Base-by-base conservation (phyloP, 2,888 invertebrate genomes). In the Mesorhabditis sp. region DNA sequence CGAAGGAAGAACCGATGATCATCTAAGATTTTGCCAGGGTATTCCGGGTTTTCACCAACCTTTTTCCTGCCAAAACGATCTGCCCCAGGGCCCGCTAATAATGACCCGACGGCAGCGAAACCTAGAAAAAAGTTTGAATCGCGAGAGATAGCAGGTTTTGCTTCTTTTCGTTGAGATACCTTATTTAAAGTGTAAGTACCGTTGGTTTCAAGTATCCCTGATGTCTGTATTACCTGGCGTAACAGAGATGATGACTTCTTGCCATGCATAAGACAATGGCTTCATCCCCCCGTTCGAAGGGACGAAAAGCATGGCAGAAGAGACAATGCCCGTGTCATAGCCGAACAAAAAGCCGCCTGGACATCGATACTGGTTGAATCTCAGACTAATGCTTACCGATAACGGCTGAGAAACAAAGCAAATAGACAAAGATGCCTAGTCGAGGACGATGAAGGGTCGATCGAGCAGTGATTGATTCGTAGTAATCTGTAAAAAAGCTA, bases 291-390 rank as follows among this genome's bases (percentile, higher is more conserved):
- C 62, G 58, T 74, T 73, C 45, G 75, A 72, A 4, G 79, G 80
- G 4, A 79, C 77, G 66, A 78, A 81, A 41, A 81, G 72, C 80
- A 81, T 78, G 2, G 82, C 80, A 15, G 89, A 88, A 0, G 89
- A 89, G 4, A 89, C 87, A 45, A 89, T 89, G 5, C 89, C 89
- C 0, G 89, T 89, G 79, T 89, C 89, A 82, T 89, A 89, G 42
- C 89, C 76, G 79, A 89, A 89, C 5, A 77, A 65, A 44, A 77
- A 77, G n/a, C 77, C 77, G 15, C 77, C 75, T 75, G 68, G 15
- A 72, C 71, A 7, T 3, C 13, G 43, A 50, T 7, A 50, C 28
- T 67, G 45, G 45, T 58, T 44, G 28, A 15, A 61, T n/a, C 15
- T 10, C 41, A 5, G 65, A 10, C 45, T 13, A 64, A 65, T 63